Evolutionary conservation across 2,797 vertebrate species (phyloP).

Genomic region (Graptemys geographica): DNA sequence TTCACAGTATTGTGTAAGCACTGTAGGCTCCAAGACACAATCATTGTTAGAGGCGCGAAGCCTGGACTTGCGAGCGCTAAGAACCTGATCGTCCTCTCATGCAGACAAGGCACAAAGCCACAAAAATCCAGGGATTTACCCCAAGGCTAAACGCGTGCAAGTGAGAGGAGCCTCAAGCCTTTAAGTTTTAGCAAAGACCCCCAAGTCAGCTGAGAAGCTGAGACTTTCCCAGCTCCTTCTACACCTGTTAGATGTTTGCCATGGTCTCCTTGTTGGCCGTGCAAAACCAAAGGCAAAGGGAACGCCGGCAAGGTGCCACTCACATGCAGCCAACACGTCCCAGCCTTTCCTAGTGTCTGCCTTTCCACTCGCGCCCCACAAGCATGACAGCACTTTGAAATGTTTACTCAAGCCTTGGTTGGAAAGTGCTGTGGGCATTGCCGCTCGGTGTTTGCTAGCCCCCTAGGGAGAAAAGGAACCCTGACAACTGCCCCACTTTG

Average conservation of each 20-base stretch:
- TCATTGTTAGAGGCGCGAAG: neutral
- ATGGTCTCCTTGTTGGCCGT: neutral
- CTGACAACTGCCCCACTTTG: neutral
- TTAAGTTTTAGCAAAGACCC: neutral
- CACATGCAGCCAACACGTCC: neutral
- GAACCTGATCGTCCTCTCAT: neutral
- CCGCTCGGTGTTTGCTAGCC: neutral
- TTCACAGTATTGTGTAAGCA: neutral
- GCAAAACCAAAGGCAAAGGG: neutral
- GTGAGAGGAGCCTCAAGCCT: neutral
- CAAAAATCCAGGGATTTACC: neutral
- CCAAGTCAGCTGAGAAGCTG: too few species aligned
- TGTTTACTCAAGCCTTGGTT: neutral
- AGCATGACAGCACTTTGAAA: neutral
- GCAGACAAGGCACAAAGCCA: neutral
- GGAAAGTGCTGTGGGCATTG: neutral
- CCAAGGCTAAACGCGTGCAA: neutral
- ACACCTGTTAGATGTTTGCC: neutral
- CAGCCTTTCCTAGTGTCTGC: neutral
- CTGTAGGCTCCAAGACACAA: neutral
- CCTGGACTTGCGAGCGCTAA: neutral
- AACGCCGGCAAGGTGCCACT: neutral
- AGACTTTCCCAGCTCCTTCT: neutral
- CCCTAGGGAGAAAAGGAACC: neutral
- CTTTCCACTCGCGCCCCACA: neutral